These are phyloP conservation scores for Melinaea marsaeus DNA, from an alignment of 2,888 invertebrate species.

Conservation along the genomic window DNA sequence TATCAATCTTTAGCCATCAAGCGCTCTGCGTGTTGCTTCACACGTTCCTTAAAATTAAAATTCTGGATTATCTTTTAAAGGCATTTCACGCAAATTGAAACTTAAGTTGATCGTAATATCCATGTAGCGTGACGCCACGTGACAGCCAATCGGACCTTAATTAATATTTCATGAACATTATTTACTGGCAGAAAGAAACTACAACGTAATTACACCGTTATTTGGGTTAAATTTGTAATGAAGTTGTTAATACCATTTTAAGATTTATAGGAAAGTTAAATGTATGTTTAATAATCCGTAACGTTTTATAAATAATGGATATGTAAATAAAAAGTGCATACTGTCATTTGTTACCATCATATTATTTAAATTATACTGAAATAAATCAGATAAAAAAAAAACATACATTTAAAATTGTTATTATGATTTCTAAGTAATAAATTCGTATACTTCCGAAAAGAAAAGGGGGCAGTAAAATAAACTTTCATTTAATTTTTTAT, in stretches of 20 bases:
- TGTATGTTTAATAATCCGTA: conserved; percentile 9
- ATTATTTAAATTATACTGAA: no score
- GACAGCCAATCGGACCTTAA: conserved; percentile 46
- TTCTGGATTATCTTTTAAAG: conserved; percentile 5
- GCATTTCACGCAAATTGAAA: conserved; percentile 34
- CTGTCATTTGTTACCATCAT: no score
- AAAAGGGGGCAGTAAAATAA: no score
- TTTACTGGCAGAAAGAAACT: conserved; percentile 36
- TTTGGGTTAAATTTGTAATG: conserved; percentile 10
- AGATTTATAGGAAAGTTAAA: conserved; percentile 16
- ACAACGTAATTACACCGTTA: conserved; percentile 43
- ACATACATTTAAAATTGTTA: no score
- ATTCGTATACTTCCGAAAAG: no score
- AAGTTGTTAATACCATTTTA: conserved; percentile 16
- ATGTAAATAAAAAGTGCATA: no score
- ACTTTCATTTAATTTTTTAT: no score
- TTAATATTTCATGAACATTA: conserved; percentile 7
- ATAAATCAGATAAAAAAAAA: no score
- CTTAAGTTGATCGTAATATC: conserved; percentile 20
- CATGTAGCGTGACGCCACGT: conserved; percentile 31
- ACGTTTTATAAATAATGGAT: background rate
- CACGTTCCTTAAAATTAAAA: conserved; percentile 4
- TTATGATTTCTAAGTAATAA: no score
- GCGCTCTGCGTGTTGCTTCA: conserved; percentile 6
- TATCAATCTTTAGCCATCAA: background rate